Conservation (phyloP, 2,888 invertebrate genomes). For the Pharmacophagus antenor region DNA sequence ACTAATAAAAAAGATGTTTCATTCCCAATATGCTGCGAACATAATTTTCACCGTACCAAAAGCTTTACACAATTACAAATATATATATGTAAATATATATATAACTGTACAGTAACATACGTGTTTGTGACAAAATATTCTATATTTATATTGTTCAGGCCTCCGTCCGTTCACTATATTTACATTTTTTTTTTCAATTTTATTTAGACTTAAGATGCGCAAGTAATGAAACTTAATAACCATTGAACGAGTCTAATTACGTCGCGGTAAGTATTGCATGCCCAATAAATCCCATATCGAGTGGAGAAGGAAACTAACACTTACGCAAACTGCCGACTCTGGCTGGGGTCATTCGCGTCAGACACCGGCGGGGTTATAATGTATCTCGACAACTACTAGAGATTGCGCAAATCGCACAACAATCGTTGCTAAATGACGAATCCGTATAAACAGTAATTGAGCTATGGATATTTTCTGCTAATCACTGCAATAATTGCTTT, state of each 20-base stretch:
- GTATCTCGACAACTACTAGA: too few relatives aligned
- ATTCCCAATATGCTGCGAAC: conserved; percentile 57
- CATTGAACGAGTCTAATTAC: conserved; percentile 24
- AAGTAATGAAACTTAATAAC: conserved; percentile 19
- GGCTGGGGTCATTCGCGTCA: too few relatives aligned
- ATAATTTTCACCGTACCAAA: conserved; percentile 53
- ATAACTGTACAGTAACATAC: conserved; percentile 57
- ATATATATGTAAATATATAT: conserved; percentile 41
- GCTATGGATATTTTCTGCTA: too few relatives aligned
- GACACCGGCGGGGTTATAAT: too few relatives aligned
- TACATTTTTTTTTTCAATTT: conserved; percentile 52
- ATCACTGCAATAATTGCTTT: too few relatives aligned
- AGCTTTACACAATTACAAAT: conserved; percentile 65
- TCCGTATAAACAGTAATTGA: too few relatives aligned
- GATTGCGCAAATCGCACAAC: too few relatives aligned
- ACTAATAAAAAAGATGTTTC: conserved; percentile 44
- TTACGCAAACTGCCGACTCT: too few relatives aligned
- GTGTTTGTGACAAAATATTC: conserved; percentile 69
- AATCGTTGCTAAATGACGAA: too few relatives aligned
- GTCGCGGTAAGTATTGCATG: conserved; percentile 56
- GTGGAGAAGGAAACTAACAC: background rate
- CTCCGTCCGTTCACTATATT: conserved; percentile 70
- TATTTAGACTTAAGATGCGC: conserved; percentile 21
- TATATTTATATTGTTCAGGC: conserved; percentile 66
- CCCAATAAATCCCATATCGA: conserved; percentile 48